Evolutionary conservation across 2,113 vertebrate genomes (phyloP), one percentile per base, ranked within the genome.

Genomic region (Serilophus lunatus): DNA sequence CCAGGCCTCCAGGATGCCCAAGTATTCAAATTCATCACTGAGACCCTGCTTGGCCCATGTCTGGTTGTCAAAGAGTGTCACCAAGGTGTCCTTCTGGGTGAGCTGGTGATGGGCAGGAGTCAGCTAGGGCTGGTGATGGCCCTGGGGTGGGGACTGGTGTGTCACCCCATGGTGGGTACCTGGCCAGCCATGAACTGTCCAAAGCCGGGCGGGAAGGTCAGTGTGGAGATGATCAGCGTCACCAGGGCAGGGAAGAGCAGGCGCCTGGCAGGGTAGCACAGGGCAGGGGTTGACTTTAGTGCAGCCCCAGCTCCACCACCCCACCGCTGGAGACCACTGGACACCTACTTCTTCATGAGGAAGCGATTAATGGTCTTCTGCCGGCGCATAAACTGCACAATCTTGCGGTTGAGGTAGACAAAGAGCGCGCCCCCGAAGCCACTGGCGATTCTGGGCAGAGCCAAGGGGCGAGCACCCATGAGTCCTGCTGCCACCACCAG

Each of bases 161-260:
- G 31, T 35, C n/a, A 44, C 40, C 57, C 76, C 47, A 26, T 0
- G 0, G 23, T 0, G 2, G 95, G 66, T 98, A 99, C 99, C 98
- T 98, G 98, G 90, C 99, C 99, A 3, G 99, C 99, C 99, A 99
- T 99, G 96, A 99, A 99, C 96, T 99, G 99, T 78, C 99, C 99
- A 16, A 99, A 99, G 87, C 99, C 99, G 1, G 99, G 99, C 0
- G 99, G 99, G 92, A 99, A 99, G 49, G 99, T 99, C 92, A 99
- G 92, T 0, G 99, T 99, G 82, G 99, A 98, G 95, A 99, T 98
- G 49, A 99, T 96, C 77, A 99, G 96, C 1, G 99, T 99, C 95
- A 99, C 99, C 90, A 99, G 95, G 24, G 98, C 99, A 6, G 99
- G 99, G 91, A 99, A 99, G 64, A 99, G 98, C 93, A 99, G 98